These are phyloP conservation scores for Lipotes vexillifer DNA, from an alignment of 2,113 vertebrate genomes.

Conservation along the genomic window DNA sequence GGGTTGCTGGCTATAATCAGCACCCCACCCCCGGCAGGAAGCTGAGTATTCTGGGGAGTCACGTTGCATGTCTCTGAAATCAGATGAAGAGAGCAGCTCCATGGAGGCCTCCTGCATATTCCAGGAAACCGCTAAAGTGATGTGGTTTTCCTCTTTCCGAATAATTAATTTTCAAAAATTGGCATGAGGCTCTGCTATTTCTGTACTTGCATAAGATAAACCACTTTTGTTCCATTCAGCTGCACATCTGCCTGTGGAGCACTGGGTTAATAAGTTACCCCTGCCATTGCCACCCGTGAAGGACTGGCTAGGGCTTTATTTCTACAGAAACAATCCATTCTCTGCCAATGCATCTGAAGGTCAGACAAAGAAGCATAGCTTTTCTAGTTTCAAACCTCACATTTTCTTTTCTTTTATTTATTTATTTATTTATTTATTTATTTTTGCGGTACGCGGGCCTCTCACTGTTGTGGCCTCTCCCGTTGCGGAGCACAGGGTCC, in stretches of 20 bases:
- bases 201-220: background rate
- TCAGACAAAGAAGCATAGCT: background rate
- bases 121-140: background rate
- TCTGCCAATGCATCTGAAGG: background rate
- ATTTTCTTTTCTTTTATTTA: too few species aligned
- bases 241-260: background rate
- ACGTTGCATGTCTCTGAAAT: background rate
- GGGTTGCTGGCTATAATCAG: background rate
- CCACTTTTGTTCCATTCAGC: background rate
- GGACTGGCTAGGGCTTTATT: background rate
- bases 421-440: too few species aligned
- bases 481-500: too few species aligned
- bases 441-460: too few species aligned
- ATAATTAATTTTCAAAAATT: constrained; percentile 23
- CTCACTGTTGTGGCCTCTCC: too few species aligned
- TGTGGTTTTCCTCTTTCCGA: background rate
- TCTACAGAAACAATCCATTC: background rate
- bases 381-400: background rate
- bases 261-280: background rate
- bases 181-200: background rate
- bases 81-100: background rate
- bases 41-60: background rate
- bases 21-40: background rate
- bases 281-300: background rate
- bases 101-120: background rate